Evolutionary conservation across 2,797 vertebrate genomes (phyloP).

Genomic region (Acomys russatus): DNA sequence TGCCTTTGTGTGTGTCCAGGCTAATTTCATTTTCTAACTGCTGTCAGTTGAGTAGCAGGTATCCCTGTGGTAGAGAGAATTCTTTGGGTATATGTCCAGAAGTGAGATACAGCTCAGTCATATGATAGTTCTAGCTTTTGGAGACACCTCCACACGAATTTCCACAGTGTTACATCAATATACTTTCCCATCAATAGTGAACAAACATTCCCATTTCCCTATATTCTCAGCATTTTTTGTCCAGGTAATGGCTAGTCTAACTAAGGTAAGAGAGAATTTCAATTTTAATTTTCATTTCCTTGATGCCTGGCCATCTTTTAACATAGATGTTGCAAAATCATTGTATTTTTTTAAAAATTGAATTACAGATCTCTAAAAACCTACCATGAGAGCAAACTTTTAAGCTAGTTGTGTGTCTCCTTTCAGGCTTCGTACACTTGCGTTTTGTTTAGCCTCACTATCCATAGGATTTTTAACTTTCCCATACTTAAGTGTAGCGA

Average conservation of each 20-base stretch:
- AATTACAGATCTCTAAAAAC: not conserved
- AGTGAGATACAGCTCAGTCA: not conserved
- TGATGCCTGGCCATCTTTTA: not conserved
- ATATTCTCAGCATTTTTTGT: not conserved
- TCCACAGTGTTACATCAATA: not conserved
- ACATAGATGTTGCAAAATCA: not conserved
- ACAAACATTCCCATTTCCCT: too few relatives aligned
- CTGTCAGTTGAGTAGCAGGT: not conserved
- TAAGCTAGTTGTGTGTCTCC: not conserved
- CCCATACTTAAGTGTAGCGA: not conserved
- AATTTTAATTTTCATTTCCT: not conserved
- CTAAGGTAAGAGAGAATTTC: not conserved
- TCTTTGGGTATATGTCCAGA: not conserved
- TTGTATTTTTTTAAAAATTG: not conserved
- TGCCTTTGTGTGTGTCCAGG: not conserved
- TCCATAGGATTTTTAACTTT: not conserved
- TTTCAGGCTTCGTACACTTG: not conserved
- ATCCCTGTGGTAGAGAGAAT: not conserved
- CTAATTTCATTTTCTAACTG: not conserved
- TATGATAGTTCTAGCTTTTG: too few relatives aligned
- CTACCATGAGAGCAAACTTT: conserved; percentile 17
- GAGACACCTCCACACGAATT: not conserved
- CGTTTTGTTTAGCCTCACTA: not conserved
- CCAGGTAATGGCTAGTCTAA: not conserved
- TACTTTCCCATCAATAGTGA: not conserved